phyloP scores from a whole-genome alignment of 2,888 invertebrate genomes.

The Pseudococcus longispinus region DNA sequence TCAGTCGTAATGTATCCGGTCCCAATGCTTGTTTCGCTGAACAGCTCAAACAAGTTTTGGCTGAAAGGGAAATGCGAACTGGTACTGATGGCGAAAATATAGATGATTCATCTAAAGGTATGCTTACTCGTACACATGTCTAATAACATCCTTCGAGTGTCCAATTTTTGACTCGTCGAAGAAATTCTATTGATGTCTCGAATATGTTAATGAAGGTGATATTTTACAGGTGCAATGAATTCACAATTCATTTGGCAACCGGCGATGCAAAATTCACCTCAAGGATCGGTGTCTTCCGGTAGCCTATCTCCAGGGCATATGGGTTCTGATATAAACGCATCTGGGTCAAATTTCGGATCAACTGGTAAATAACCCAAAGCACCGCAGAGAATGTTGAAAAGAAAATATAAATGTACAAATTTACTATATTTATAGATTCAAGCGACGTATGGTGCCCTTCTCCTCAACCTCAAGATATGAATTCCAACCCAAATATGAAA shows the following conservation, averaged over 20 bases:
- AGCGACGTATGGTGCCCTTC: conserved; percentile 66
- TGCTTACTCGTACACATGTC: no score
- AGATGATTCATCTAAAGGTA: conserved; percentile 33
- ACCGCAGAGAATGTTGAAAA: not conserved
- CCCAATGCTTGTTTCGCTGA: conserved; percentile 83
- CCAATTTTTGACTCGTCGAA: not conserved
- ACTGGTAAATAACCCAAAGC: conserved; percentile 50
- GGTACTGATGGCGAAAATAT: conserved; percentile 18
- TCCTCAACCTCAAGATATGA: conserved; percentile 66
- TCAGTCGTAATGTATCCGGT: conserved; percentile 31
- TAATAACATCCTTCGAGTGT: not conserved
- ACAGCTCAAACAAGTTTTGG: conserved; percentile 84
- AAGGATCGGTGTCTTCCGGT: conserved; percentile 61
- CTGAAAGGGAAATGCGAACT: conserved; percentile 70
- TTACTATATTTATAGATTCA: conserved; percentile 61
- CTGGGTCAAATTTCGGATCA: conserved; percentile 57
- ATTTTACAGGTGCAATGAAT: conserved; percentile 23
- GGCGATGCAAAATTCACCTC: conserved; percentile 60
- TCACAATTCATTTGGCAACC: conserved; percentile 54
- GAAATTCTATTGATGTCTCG: not conserved
- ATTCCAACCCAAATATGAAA: conserved; percentile 69
- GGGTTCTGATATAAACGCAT: conserved; percentile 58
- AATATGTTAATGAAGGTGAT: not conserved
- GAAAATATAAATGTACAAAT: not conserved
- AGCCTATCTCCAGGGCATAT: conserved; percentile 61